These are phyloP conservation scores for Tetranychus truncatus DNA, from an alignment of 2,888 invertebrate genomes.

Conservation along the genomic window DNA sequence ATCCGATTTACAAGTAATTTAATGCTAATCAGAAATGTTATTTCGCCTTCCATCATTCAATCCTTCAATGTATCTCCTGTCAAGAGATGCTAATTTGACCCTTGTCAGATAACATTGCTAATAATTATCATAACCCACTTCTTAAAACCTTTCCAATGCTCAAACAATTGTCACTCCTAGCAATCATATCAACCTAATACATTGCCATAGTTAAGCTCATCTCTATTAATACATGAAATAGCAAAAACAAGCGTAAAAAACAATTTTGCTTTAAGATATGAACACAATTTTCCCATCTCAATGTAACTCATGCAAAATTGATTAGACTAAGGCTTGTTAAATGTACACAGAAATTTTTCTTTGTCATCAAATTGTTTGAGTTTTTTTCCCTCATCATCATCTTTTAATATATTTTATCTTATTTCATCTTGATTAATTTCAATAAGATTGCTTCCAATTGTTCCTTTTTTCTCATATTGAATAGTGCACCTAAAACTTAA, in stretches of 20 bases:
- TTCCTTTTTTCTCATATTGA: no score
- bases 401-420: not conserved
- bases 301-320: not conserved
- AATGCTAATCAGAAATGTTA: not conserved
- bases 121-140: no score
- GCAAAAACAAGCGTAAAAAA: not conserved
- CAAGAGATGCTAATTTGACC: no score
- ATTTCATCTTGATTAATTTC: not conserved
- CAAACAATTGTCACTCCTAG: no score
- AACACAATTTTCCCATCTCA: not conserved
- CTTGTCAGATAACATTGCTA: no score
- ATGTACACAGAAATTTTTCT: not conserved
- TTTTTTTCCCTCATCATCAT: not conserved
- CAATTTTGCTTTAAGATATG: not conserved
- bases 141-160: no score
- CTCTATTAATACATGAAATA: no score
- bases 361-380: not conserved
- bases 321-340: not conserved
- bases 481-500: no score
- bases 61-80: not conserved
- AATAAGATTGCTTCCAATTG: not conserved
- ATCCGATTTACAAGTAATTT: not conserved
- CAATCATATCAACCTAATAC: no score
- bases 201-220: no score
- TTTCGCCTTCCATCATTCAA: not conserved